These are phyloP conservation scores for Pachydiplax longipennis DNA, from an alignment of 2,888 invertebrate genomes.

Conservation along the genomic window DNA sequence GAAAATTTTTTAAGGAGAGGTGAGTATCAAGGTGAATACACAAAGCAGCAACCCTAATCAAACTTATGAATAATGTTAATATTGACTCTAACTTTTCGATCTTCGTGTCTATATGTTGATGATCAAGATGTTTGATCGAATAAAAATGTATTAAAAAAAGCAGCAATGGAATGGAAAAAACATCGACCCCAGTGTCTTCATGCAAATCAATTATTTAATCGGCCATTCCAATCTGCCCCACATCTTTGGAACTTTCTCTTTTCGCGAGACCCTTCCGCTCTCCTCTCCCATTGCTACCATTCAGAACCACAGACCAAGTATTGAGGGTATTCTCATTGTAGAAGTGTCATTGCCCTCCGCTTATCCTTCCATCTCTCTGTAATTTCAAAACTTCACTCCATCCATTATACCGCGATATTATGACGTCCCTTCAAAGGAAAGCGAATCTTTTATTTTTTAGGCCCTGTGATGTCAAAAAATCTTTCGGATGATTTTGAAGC, in stretches of 20 bases:
- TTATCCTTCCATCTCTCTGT: not conserved
- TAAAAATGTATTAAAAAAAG: not conserved
- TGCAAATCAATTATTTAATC: constrained; percentile 43
- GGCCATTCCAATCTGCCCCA: constrained; percentile 35
- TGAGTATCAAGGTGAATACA: too few relatives aligned
- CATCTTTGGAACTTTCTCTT: constrained; percentile 34
- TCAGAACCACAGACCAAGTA: not conserved
- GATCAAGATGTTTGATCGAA: too few relatives aligned
- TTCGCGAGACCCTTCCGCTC: not conserved
- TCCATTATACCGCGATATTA: not conserved
- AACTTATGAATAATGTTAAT: too few relatives aligned
- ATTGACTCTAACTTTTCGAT: too few relatives aligned
- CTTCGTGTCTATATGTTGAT: too few relatives aligned
- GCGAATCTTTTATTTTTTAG: not conserved
- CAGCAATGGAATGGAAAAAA: not conserved
- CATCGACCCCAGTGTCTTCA: not conserved
- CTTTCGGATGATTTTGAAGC: too few relatives aligned
- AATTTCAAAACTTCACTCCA: not conserved
- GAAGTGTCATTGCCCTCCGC: not conserved
- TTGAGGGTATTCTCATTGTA: not conserved
- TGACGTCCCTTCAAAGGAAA: not conserved
- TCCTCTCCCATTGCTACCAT: not conserved
- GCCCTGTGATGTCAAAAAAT: too few relatives aligned
- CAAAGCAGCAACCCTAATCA: too few relatives aligned
- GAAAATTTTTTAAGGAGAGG: too few relatives aligned